Conservation (phyloP, 2,888 invertebrate species). For the Camponotus fellah region DNA sequence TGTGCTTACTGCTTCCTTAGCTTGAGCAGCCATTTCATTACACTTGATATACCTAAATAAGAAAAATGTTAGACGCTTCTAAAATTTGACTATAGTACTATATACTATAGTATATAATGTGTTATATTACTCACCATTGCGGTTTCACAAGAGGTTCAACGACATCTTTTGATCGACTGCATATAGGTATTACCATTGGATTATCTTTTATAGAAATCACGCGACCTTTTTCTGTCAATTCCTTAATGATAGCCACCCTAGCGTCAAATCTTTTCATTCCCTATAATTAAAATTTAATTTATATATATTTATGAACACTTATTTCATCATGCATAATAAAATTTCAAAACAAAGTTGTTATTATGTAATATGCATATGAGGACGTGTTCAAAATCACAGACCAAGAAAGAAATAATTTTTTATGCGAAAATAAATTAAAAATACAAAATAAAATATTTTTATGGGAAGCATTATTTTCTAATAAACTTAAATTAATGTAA, state of each 20-base stretch:
- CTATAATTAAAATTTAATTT: conserved; percentile 82
- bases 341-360: not conserved
- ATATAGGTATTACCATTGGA: conserved; percentile 98
- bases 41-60: conserved; percentile 92
- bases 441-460: not conserved
- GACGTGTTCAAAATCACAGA: not conserved
- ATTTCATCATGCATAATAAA: conserved; percentile 10
- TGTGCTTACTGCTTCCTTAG: conserved; percentile 92
- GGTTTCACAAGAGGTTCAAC: conserved; percentile 98
- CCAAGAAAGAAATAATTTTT: not conserved
- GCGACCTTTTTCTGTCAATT: conserved; percentile 90
- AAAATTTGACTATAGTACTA: conserved; percentile 33
- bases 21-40: conserved; percentile 95
- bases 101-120: conserved; percentile 8
- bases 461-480: not conserved
- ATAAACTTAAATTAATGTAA: not conserved
- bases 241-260: conserved; percentile 92
- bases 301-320: conserved; percentile 6
- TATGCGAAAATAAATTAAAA: not conserved
- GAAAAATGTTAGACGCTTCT: not conserved
- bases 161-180: conserved; percentile 98
- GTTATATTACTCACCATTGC: conserved; percentile 92
- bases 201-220: conserved; percentile 95
- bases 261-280: conserved; percentile 97
- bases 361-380: not conserved